Evolutionary conservation across 2,888 invertebrate species (phyloP).

Genomic region (Esperia sulphurella): DNA sequence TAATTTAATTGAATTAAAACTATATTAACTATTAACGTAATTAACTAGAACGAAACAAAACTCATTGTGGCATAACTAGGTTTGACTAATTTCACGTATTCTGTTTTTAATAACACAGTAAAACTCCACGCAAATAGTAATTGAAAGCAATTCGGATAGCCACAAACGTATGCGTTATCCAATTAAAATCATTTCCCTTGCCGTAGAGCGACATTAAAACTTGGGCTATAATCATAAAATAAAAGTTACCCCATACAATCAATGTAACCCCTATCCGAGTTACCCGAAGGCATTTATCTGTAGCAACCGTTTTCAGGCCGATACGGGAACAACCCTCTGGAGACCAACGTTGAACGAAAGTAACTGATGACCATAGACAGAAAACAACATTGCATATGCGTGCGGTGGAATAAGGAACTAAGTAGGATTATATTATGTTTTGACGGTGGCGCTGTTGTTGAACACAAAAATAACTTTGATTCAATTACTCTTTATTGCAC

Average conservation of each 20-base stretch:
- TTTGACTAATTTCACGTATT: too few species aligned
- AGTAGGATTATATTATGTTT: neutral
- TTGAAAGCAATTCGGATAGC: constrained; percentile 6
- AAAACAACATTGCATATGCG: neutral
- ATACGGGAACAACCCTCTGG: constrained; percentile 1
- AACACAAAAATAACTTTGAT: neutral
- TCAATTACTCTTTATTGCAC: too few species aligned
- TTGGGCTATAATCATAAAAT: constrained; percentile 39
- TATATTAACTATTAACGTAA: too few species aligned
- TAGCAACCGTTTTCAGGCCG: constrained; percentile 25
- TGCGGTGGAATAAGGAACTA: neutral
- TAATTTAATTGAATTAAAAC: too few species aligned
- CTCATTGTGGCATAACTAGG: too few species aligned
- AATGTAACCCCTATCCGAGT: constrained; percentile 23
- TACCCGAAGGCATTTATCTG: constrained; percentile 13
- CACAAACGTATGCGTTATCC: constrained; percentile 10
- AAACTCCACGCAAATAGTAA: constrained; percentile 12
- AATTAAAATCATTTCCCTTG: constrained; percentile 20
- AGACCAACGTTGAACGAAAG: constrained; percentile 4
- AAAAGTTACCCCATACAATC: constrained; percentile 37
- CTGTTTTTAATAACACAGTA: constrained; percentile 4
- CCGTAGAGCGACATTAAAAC: constrained; percentile 18
- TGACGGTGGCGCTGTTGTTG: neutral
- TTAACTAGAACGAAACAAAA: neutral
- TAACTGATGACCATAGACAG: constrained; percentile 20